These are phyloP conservation scores for Asteroscopus sphinx DNA, from an alignment of 2,888 invertebrate species.

Conservation along the genomic window DNA sequence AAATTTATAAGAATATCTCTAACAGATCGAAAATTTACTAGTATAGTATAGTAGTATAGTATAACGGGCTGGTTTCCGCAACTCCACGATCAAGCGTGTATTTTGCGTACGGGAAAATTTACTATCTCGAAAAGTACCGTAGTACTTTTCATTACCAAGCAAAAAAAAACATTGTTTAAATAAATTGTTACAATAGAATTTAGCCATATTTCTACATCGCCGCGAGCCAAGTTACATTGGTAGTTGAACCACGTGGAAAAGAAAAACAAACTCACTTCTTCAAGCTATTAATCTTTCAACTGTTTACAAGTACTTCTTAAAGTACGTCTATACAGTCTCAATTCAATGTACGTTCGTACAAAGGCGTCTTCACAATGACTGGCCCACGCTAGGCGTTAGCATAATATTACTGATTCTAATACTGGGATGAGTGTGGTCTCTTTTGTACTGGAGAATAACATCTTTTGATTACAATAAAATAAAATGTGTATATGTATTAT, in stretches of 20 bases:
- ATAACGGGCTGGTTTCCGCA: no score
- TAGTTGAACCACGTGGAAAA: not conserved
- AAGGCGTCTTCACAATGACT: conserved; percentile 26
- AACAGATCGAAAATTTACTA: no score
- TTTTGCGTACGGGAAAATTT: no score
- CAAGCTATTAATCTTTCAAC: conserved; percentile 29
- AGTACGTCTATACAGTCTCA: conserved; percentile 14
- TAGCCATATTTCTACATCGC: no score
- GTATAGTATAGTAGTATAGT: no score
- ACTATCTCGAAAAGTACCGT: no score
- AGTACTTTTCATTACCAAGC: no score
- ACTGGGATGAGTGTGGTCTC: conserved; percentile 24
- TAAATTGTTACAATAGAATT: no score
- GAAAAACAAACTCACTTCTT: conserved; percentile 5
- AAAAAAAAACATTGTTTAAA: no score
- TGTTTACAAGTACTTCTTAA: conserved; percentile 1
- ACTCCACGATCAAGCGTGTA: no score
- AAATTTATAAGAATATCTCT: no score
- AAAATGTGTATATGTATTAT: no score
- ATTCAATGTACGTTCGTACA: conserved; percentile 23
- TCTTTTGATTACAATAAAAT: not conserved
- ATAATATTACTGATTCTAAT: conserved; percentile 35
- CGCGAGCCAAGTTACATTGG: conserved; percentile 4
- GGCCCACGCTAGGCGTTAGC: conserved; percentile 35
- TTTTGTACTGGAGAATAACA: conserved; percentile 24